Base-by-base conservation (phyloP, 2,888 invertebrate genomes). In the Nymphalis c-album region DNA sequence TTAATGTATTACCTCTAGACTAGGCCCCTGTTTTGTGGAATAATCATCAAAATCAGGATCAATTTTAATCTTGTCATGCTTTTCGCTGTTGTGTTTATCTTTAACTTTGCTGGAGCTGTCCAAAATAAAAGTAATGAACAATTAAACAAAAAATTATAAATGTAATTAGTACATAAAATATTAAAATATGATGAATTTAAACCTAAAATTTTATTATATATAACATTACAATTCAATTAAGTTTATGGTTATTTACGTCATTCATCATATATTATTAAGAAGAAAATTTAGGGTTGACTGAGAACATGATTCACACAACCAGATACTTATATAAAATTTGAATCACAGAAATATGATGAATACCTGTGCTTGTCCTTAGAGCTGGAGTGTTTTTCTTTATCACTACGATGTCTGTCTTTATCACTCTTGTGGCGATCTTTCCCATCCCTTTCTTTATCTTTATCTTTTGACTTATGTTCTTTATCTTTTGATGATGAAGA, bases 351-450 rank as follows among this genome's bases (percentile, higher is more conserved):
- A 47, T 47, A 35, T 40, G 35, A 16, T 5, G 17, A 18, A 8
- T 72, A 94, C 86, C 92, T 94, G 76, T 94, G 93, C 78, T 93
- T 94, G 65, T 94, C 94, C 80, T 93, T 94, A 61, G 90, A 90
- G 77, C 87, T 89, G 69, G 90, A 88, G 75, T 85, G 82, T 70
- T 85, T 87, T 65, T 93, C 92, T 77, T 90, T 93, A 63, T 92
- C 76, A 72, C 87, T 92, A 73, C 85, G 82, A 67, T 93, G 90
- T 76, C 89, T 92, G 63, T 92, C 91, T 74, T 83, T 88, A 55
- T 84, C 85, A 72, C 83, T 85, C 62, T 77, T 81, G 63, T 84
- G 82, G 64, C 80, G 85, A 72, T 80, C 85, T 79, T 74, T 84
- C 13, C 79, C 80, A 57, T 80, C 78, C 47, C 76, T 68, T 64